phyloP scores from a whole-genome alignment of 2,888 invertebrate genomes.

The Epicampocera succincta region DNA sequence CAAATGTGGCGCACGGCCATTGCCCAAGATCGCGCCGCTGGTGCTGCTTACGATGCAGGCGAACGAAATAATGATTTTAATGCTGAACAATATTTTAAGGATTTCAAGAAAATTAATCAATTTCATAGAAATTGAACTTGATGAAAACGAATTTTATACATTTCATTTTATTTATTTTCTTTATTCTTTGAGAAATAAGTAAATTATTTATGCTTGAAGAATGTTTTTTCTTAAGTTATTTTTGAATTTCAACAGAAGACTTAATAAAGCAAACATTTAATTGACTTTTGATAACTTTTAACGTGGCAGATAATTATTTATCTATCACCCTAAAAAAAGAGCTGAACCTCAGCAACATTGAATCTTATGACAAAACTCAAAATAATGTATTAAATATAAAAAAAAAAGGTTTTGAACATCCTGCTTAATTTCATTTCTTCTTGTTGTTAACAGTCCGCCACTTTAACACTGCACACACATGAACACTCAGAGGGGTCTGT shows the following conservation, averaged over 20 bases:
- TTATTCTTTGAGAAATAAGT: conserved; percentile 52
- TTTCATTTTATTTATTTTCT: conserved; percentile 4
- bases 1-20: conserved; percentile 76
- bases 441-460: too few species aligned
- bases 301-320: too few species aligned
- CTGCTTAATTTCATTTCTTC: too few species aligned
- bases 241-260: neutral
- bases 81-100: conserved; percentile 43
- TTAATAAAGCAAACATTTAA: neutral
- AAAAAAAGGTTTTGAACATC: too few species aligned
- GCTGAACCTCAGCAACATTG: too few species aligned
- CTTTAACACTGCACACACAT: too few species aligned
- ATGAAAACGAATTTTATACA: neutral
- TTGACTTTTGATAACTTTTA: too few species aligned
- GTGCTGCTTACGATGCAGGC: conserved; percentile 15
- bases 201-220: conserved; percentile 60
- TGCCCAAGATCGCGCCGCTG: conserved; percentile 76
- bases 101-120: conserved; percentile 48
- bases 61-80: conserved; percentile 56
- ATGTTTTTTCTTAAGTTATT: neutral
- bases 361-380: too few species aligned
- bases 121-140: conserved; percentile 30
- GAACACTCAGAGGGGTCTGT: too few species aligned
- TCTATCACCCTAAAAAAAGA: too few species aligned
- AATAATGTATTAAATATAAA: too few species aligned